Evolutionary conservation across 2,797 vertebrate genomes (phyloP), one percentile per base, ranked within the genome.

Genomic region (Pangasius mekongensis): DNA sequence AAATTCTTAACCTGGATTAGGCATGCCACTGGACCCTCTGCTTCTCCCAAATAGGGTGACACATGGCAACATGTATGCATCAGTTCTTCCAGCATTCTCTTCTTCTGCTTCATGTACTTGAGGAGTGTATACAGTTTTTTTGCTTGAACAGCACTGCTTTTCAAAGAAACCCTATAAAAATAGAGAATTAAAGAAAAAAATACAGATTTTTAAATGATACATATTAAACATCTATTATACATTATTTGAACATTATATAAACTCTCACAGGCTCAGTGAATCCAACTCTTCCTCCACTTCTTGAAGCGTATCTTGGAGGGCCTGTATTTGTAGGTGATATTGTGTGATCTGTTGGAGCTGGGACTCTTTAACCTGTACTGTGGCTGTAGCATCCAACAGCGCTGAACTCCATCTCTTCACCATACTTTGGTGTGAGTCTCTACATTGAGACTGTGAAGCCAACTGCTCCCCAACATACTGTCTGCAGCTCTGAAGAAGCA

Each of bases 1-100:
- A 98, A 94, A 5, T 97, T 95, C 90, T 93, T 95, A 47, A 98
- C 93, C 33, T 97, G 97, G 88, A 95, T 96, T 18, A 96, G 92
- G 0, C 96, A 95, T 0, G 94, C 93, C n/a, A 97, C 93, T 30
- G 96, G 96, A 86, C 96, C 96, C 86, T 98, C 98, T 82, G 95
- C 94, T 16, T 94, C 92, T 0, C 93, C 95, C 92, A 98, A 89
- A 74, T 93, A 94, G 13, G 87, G 87, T 1, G 96, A 96, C 58
- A 99, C 85, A 76, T 92, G 94, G 90, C 95, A 90, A 89, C 97
- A 96, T 36, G 95, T 91, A 0, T 54, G 85, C 54, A 96, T 95
- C 86, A 98, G 87, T 47, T 95, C 93, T 43, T 94, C 94, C 88
- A 98, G 89, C 87, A 93, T 92, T 69, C 64, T 64, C 88, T 94